These are phyloP conservation scores for Morone saxatilis DNA, from an alignment of 2,113 vertebrate species.

Conservation along the genomic window DNA sequence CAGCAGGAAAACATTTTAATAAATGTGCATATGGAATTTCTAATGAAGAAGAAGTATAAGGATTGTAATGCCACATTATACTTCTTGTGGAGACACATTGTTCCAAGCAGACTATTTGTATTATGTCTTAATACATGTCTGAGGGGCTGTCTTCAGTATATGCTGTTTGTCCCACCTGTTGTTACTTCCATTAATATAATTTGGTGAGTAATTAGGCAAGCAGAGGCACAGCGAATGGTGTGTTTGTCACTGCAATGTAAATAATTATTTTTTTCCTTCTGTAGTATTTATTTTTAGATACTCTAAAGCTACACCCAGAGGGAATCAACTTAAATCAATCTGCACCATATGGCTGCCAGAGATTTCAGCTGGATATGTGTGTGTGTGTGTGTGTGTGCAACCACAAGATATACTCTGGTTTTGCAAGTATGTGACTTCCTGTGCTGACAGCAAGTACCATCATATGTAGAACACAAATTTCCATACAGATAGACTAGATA, in stretches of 20 bases:
- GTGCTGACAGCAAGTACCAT: neutral
- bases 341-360: conserved; percentile 13
- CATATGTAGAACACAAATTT: conserved; percentile 4
- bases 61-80: too few relatives aligned
- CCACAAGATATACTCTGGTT: too few relatives aligned
- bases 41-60: too few relatives aligned
- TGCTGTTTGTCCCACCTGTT: neutral
- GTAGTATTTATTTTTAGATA: neutral
- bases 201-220: neutral
- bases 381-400: neutral
- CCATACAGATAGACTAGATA: neutral
- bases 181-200: neutral
- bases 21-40: too few relatives aligned
- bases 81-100: too few relatives aligned
- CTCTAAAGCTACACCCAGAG: neutral
- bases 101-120: too few relatives aligned
- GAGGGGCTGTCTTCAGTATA: neutral
- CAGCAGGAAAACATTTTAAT: too few relatives aligned
- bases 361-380: neutral
- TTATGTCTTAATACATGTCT: too few relatives aligned
- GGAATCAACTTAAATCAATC: neutral
- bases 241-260: neutral
- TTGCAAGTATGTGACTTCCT: neutral
- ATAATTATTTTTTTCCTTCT: neutral
- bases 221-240: neutral